Base-by-base conservation (phyloP, 2,888 invertebrate genomes). In the Drosophila setosimentum region DNA sequence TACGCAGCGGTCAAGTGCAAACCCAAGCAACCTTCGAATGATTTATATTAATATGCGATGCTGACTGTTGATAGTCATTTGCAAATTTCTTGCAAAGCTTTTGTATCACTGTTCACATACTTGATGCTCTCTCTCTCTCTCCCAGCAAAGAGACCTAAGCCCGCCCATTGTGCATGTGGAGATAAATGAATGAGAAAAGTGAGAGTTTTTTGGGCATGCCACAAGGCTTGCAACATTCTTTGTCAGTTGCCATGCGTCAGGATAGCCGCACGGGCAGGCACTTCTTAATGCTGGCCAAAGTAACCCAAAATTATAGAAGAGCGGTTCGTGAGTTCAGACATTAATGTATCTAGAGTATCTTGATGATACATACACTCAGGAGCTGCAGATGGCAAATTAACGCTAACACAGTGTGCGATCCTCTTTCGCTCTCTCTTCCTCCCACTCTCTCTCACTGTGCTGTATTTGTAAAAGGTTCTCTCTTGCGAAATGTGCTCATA, bases 231-330 rank as follows among this genome's bases (percentile, higher is more conserved):
- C 79, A 72, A 54, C 67, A 71, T 45, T 58, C 67, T 78, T 61
- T 59, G 73, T 86, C 87, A 90, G 90, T 90, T 86, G 81, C 80
- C 74, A 80, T 62, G 78, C 84, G 82, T 78, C 84, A 90, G 85
- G 87, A 90, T 78, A 83, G 76, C 71, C 71, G 71, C 73, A 76
- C 83, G 72, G 90, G 59, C 83, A 64, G 66, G 57, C 78, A 40
- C 42, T 54, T 3, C 64, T 42, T 48, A 54, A 58, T 71, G 68
- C 63, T 55, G 27, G 7, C 21, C 13, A 48, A 64, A 57, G 55
- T 73, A 16, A 16, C 35, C 35, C 7, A 48, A 66, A 24, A 35
- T 37, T 50, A 40, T 54, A 50, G 37, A 57, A 69, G 45, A 40
- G 50, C 48, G 49, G 61, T 49, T 61, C 42, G 60, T 67, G 63